Conservation (phyloP, 2,113 vertebrate genomes). For the Pavo muticus region DNA sequence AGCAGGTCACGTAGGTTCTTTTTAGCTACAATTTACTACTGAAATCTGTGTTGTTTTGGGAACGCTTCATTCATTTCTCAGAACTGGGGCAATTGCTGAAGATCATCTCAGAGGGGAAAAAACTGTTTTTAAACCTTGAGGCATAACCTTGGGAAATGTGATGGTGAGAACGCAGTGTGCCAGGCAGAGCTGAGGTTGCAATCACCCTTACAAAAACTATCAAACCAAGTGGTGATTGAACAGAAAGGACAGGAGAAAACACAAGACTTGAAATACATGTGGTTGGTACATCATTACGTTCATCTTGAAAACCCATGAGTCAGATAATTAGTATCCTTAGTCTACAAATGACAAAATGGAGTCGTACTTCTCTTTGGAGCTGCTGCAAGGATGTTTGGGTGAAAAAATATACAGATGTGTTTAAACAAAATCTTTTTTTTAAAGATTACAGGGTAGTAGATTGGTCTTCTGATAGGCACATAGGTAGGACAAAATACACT, state of each 20-base stretch:
- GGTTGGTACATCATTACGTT: background rate
- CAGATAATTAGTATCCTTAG: background rate
- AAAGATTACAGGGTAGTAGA: background rate
- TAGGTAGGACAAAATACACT: rapidly evolving
- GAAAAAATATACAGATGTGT: background rate
- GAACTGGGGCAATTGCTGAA: slow-evolving; percentile 6
- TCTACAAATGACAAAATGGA: background rate
- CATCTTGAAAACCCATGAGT: background rate
- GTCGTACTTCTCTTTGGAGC: background rate
- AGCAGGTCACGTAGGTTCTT: slow-evolving; percentile 48
- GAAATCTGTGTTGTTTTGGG: slow-evolving; percentile 56
- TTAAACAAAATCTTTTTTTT: background rate
- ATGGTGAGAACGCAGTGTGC: background rate
- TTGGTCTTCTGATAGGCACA: background rate
- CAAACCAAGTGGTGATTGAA: background rate
- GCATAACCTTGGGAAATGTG: slow-evolving; percentile 27
- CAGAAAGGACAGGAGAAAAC: background rate
- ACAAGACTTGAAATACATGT: background rate
- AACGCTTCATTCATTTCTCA: slow-evolving; percentile 52
- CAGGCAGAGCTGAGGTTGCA: background rate
- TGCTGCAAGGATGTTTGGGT: background rate
- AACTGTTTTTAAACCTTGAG: slow-evolving; percentile 35
- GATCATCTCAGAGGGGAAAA: background rate
- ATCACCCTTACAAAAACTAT: slow-evolving; percentile 5
- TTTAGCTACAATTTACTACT: slow-evolving; percentile 45